Conservation (phyloP, 2,113 vertebrate genomes). For the Cheirogaleus medius region DNA sequence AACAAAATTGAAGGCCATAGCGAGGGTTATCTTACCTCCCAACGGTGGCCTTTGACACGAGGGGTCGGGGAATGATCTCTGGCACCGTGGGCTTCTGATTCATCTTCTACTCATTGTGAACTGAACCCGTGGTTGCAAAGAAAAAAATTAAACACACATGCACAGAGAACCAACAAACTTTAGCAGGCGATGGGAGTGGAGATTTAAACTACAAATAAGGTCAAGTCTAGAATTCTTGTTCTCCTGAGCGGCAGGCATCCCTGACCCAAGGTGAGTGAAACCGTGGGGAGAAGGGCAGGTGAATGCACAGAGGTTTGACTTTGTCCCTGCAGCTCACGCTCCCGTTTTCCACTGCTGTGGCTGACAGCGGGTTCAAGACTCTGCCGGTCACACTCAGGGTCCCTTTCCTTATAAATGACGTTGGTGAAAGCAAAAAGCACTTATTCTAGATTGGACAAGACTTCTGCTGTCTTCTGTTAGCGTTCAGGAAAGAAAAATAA, state of each 20-base stretch:
- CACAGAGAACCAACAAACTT: not conserved
- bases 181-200: not conserved
- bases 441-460: conserved; percentile 54
- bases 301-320: too few species aligned
- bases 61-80: not conserved
- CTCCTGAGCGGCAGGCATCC: not conserved
- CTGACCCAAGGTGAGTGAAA: not conserved
- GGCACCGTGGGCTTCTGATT: not conserved
- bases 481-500: conserved; percentile 51
- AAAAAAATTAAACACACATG: not conserved
- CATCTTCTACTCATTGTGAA: too few species aligned
- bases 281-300: not conserved
- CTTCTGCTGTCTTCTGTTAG: not conserved
- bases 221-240: not conserved
- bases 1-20: not conserved
- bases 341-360: not conserved
- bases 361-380: not conserved
- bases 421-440: conserved; percentile 54
- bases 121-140: not conserved
- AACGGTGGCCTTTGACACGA: rapidly evolving
- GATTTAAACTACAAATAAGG: not conserved
- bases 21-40: rapidly evolving
- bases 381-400: conserved; percentile 58
- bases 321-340: rapidly evolving
- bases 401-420: conserved; percentile 52